These are phyloP conservation scores for Eugnorisma glareosa DNA, from an alignment of 2,888 invertebrate species.

Conservation along the genomic window DNA sequence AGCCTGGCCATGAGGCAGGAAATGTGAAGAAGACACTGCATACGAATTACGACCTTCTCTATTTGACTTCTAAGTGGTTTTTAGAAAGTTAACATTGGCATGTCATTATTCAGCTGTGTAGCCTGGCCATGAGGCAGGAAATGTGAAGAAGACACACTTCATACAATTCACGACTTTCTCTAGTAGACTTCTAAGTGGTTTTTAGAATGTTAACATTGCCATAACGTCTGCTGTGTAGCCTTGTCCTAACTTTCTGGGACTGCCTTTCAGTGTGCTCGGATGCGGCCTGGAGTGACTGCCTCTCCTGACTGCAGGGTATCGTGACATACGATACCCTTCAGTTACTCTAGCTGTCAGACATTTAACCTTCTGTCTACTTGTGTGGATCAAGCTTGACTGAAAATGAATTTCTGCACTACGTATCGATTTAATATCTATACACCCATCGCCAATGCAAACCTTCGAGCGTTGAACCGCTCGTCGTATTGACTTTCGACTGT, in stretches of 20 bases:
- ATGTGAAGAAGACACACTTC: neutral
- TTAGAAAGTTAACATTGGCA: neutral
- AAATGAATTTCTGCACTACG: neutral
- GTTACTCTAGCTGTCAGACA: neutral
- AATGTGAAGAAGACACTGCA: neutral
- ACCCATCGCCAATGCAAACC: slow-evolving; percentile 1
- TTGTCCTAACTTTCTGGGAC: neutral
- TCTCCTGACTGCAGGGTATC: neutral
- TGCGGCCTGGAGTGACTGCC: neutral
- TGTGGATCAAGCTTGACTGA: neutral
- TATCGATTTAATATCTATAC: neutral
- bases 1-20: neutral
- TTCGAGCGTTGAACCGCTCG: slow-evolving; percentile 12
- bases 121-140: neutral
- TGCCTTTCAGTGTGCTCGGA: neutral
- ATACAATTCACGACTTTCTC: neutral
- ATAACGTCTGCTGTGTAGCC: neutral
- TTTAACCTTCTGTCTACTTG: neutral
- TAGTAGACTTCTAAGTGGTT: neutral
- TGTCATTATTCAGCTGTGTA: neutral
- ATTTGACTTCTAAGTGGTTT: neutral
- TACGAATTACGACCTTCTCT: neutral
- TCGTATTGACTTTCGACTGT: slow-evolving; percentile 2
- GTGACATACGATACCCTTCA: neutral
- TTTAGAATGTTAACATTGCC: neutral